Conservation (phyloP, 2,113 vertebrate species). For the Malurus alboscapulatus region DNA sequence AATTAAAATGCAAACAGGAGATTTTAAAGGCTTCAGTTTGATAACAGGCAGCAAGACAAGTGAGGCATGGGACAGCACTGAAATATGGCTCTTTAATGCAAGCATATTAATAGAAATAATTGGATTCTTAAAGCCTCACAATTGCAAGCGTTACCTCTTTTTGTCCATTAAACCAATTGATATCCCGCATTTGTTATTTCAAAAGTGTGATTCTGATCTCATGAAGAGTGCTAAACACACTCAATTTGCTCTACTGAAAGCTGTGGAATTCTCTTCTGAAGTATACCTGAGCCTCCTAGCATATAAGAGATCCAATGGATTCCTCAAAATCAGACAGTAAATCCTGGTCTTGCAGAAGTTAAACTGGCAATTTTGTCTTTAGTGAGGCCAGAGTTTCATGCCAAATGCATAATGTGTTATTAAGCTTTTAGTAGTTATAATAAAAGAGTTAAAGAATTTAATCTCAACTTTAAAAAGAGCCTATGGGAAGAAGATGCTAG, state of each 20-base stretch:
- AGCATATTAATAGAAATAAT: constrained; percentile 76
- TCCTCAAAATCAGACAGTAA: neutral
- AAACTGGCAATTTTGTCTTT: neutral
- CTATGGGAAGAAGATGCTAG: neutral
- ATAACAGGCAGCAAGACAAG: constrained; percentile 71
- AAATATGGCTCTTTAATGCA: constrained; percentile 69
- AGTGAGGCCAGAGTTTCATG: neutral
- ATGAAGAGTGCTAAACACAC: neutral
- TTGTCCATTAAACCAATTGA: constrained; percentile 70
- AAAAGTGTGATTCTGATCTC: constrained; percentile 63
- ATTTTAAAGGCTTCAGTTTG: constrained; percentile 63
- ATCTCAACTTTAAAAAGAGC: neutral
- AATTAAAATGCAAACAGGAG: constrained; percentile 78
- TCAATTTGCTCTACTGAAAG: constrained; percentile 59
- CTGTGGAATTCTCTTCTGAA: constrained; percentile 56
- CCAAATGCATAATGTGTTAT: constrained; percentile 12
- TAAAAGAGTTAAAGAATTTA: constrained; percentile 32
- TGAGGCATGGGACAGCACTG: constrained; percentile 62
- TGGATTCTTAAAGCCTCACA: constrained; percentile 74
- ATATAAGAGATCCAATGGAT: neutral
- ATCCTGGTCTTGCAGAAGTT: neutral
- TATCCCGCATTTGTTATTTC: constrained; percentile 67
- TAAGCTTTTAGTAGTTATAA: constrained; percentile 21
- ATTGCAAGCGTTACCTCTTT: constrained; percentile 63
- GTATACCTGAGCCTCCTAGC: neutral